Evolutionary conservation across 2,888 invertebrate genomes (phyloP), one percentile per base, ranked within the genome.

Genomic region (Kuschelorhynchus macadamiae): DNA sequence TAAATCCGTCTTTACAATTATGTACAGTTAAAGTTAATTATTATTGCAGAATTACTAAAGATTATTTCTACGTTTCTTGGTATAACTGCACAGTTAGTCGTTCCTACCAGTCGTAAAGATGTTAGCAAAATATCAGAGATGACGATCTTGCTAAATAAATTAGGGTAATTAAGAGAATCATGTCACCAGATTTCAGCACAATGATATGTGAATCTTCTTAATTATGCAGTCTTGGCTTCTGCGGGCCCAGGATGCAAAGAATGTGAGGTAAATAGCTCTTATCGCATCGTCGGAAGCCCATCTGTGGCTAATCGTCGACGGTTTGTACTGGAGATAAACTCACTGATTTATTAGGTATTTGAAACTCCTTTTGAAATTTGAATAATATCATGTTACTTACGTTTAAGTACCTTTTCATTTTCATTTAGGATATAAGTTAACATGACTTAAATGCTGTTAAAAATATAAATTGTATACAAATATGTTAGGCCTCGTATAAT

Each of bases 161-260:
- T 83, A 82, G 82, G 78, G 82, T 83, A 83, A 84, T 83, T 83
- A 83, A 83, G 81, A 80, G 82, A 83, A 83, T 83, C 82, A 83
- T 83, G 83, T 83, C 82, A 80, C 80, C 76, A 81, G 82, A 81
- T 81, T 81, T 82, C 79, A 73, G 77, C 80, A 80, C 81, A 83
- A 83, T 81, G 82, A 83, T 82, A 82, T 81, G 81, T 67, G 70
- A 47, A 56, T 61, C 61, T 66, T 47, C 49, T 63, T 69, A 69
- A 69, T 64, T 69, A 69, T 69, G 49, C 64, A 36, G 61, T 33
- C 55, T 32, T 56, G 49, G 44, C 33, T 50, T 46, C 57, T 33
- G 57, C 46, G 18, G 41, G 50, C 41, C 30, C 52, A 39, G 39
- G 44, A 47, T 36, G 44, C 33, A 46, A 57, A 46, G 17, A 52